Evolutionary conservation across 2,888 invertebrate species (phyloP), one percentile per base, ranked within the genome.

Genomic region (Brachyptera risi): DNA sequence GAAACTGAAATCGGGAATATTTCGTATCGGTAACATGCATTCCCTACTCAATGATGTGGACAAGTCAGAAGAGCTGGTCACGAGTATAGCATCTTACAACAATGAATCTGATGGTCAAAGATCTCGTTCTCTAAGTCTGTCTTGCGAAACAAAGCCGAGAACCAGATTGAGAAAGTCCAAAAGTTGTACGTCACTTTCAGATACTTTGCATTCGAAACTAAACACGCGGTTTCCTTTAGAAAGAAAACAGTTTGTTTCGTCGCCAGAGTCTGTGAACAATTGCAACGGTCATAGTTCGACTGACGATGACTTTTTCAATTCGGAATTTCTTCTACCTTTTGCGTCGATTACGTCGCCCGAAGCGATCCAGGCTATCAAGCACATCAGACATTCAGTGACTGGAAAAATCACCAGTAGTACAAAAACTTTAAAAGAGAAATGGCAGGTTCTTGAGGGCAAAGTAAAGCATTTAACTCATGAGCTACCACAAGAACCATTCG

Each of bases 1-100:
- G 23, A 77, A 77, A 71, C 72, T 79, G 68, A 78, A 80, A 67
- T 81, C 80, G 65, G 83, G 83, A 13, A 83, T 84, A 64, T 80
- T 79, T 68, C 74, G 82, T 19, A 76, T 83, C 26, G 80, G 79
- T 65, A 76, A 76, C 67, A 68, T 66, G 37, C 67, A 68, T 24
- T 21, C 47, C n/a, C 47, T 47, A 2, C n/a, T 23, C 11, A 31
- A 31, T 31, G 31, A 11, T 11, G n/a, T n/a, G n/a, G n/a, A n/a
- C n/a, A n/a, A n/a, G n/a, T n/a, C n/a, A n/a, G n/a, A n/a, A n/a
- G n/a, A n/a, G n/a, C n/a, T n/a, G n/a, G n/a, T n/a, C n/a, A n/a
- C n/a, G n/a, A n/a, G n/a, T n/a, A n/a, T n/a, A n/a, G n/a, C n/a
- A n/a, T n/a, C n/a, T n/a, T n/a, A n/a, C n/a, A n/a, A n/a, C n/a